Evolutionary conservation across 2,888 invertebrate species (phyloP), one percentile per base, ranked within the genome.

Genomic region (Tupiocoris notatus): DNA sequence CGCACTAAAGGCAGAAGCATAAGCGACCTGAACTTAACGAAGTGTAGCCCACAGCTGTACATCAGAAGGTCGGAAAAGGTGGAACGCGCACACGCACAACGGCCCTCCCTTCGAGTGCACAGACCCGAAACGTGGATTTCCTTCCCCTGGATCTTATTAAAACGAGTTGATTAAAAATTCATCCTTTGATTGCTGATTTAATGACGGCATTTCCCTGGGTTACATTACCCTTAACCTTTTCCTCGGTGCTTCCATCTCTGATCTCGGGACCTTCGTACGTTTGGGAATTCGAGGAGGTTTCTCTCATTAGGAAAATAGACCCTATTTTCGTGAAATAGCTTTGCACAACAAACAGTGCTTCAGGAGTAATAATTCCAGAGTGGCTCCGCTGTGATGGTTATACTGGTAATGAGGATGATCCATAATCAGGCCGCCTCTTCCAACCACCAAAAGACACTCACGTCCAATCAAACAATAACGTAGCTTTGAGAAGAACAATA

Each of bases 151-250:
- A 67, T 67, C 57, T 67, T 67, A 67, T 57, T 59, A 70, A 9
- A 18, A 20, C n/a, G 59, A 70, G 54, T 9, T 58, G 59, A 58
- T 70, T 70, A 70, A 70, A 59, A 70, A 70, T 70, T 59, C 70
- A 58, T 70, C 54, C 25, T 23, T 17, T 58, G 59, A 70, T 67
- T 67, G 21, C 57, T 57, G 57, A 67, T 57, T 57, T 67, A 67
- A 57, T 67, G 54, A 67, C 21, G 67, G 67, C 56, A 39, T 65
- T 65, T 65, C 54, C 65, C 39, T 9, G 64, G 64, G 12, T 64
- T 7, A 64, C 24, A 25, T 65, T 17, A 20, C 65, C 54, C 54
- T 24, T 65, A 39, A 39, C 12, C 39, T 39, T 39, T 39, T 12
- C 12, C 39, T 39, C 3, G 39, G 39, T 39, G 39, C 39, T 7